Conservation (phyloP, 1,140 invertebrate species). For the Zaprionus taronus region DNA sequence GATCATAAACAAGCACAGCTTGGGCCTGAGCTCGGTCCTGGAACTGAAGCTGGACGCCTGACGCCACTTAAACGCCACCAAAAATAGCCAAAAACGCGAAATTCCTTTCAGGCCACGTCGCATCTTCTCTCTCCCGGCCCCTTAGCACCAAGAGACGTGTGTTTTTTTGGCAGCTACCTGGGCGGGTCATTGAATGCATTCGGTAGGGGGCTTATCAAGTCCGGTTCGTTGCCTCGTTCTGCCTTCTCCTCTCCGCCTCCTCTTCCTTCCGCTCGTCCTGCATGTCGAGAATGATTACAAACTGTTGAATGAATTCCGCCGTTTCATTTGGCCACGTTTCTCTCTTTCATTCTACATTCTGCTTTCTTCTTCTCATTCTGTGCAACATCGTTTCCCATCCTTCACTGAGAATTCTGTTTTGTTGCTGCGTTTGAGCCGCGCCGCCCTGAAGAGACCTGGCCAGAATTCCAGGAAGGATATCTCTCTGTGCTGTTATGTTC, state of each 20-base stretch:
- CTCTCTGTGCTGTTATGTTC: slow-evolving; percentile 30
- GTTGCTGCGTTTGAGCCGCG: slow-evolving; percentile 55
- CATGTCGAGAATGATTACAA: slow-evolving; percentile 72
- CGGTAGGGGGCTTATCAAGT: slow-evolving; percentile 30
- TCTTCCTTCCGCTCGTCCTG: slow-evolving; percentile 6
- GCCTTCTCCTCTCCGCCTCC: too few species aligned
- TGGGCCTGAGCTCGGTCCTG: not conserved
- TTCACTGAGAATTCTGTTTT: slow-evolving; percentile 26
- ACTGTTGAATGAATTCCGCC: slow-evolving; percentile 79
- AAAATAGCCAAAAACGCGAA: slow-evolving; percentile 56
- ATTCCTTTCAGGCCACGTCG: slow-evolving; percentile 50
- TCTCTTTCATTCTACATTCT: slow-evolving; percentile 23
- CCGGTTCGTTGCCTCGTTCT: not conserved
- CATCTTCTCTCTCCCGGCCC: not conserved
- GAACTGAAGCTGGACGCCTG: slow-evolving; percentile 2
- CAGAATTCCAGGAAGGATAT: slow-evolving; percentile 77
- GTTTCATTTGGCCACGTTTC: slow-evolving; percentile 36
- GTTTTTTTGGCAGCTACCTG: slow-evolving; percentile 29
- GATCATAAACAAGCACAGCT: slow-evolving; percentile 57
- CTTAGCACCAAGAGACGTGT: not conserved
- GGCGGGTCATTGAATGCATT: slow-evolving; percentile 52
- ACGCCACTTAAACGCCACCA: slow-evolving; percentile 76
- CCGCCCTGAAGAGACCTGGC: slow-evolving; percentile 45
- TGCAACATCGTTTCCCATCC: slow-evolving; percentile 12
- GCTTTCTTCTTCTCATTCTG: not conserved